A percentile compares a stretch with the other conserved stretches of the same genome.
These are phyloP conservation scores for Liodrosophila aerea DNA, from an alignment of 2,888 invertebrate species.

Conservation along the genomic window DNA sequence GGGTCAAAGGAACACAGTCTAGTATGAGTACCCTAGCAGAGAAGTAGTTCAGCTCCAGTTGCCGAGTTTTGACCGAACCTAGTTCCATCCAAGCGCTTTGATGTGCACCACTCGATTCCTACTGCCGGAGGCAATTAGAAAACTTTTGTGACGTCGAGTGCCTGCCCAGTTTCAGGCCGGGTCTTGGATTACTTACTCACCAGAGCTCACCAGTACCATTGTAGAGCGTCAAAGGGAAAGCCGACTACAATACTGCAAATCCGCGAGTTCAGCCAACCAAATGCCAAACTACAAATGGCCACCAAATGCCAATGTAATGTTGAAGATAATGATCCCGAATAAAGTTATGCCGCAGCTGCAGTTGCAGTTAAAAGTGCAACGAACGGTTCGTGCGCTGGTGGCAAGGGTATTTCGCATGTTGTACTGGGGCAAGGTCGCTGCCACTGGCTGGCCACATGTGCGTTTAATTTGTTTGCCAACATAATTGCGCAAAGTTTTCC, in stretches of 20 bases:
- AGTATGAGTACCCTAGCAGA: background rate
- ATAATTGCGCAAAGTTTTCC: conserved; percentile 55
- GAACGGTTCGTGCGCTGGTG: conserved; percentile 10
- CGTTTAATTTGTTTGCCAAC: conserved; percentile 53
- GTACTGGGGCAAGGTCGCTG: conserved; percentile 26
- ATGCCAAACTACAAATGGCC: background rate
- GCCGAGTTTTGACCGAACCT: conserved; percentile 18
- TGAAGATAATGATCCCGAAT: conserved; percentile 2
- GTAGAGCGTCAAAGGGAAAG: conserved; percentile 39
- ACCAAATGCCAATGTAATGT: background rate
- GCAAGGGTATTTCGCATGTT: background rate
- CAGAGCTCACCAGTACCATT: conserved; percentile 16
- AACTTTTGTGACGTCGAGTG: conserved; percentile 44
- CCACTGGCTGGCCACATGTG: conserved; percentile 34
- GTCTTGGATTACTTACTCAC: conserved; percentile 13
- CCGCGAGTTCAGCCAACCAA: conserved; percentile 23
- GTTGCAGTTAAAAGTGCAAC: conserved; percentile 38
- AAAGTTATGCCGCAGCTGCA: conserved; percentile 33
- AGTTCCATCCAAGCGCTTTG: conserved; percentile 39
- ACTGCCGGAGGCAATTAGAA: conserved; percentile 54
- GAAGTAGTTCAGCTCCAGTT: background rate
- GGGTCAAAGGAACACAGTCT: conserved; percentile 17
- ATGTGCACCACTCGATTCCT: conserved; percentile 46
- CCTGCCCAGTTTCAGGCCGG: conserved; percentile 11
- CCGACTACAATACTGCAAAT: conserved; percentile 20